Evolutionary conservation across 1,140 invertebrate genomes (phyloP), one percentile per base, ranked within the genome.

Genomic region (Chironomus tepperi): DNA sequence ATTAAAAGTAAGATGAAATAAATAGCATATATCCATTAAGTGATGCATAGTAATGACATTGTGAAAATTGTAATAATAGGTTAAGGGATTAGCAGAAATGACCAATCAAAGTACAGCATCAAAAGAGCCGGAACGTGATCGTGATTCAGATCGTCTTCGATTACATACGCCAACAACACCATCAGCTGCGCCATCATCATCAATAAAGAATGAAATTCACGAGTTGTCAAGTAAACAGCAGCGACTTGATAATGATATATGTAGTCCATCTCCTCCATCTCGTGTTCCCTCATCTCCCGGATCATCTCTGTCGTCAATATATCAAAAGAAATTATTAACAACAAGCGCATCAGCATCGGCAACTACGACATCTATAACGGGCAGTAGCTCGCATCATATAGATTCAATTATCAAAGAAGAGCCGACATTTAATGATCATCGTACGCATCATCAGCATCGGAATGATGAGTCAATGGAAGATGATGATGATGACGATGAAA

Each of bases 11-110:
- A 79, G 75, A 74, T 12, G 16, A 7, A 42, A 19, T 12, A 64
- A 7, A 67, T 5, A 21, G 3, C n/a, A 5, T 10, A 42, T 75
- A 43, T 21, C 0, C n/a, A 73, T 19, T 57, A 65, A 34, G 24
- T 34, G 24, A 34, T 64, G 16, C n/a, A 19, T n/a, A 64, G 18
- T 9, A 74, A 65, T 64, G 24, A 64, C 24, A 34, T 34, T 34
- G 24, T 74, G 16, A 16, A n/a, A n/a, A 16, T 19, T 47, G 75
- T 43, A 72, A 75, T 79, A 77, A 73, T 76, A 88, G 85, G 90
- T 93, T 75, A 93, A 95, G 85, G 94, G 94, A 79, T 86, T 97
- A 79, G 93, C 93, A 82, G 94, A 96, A 85, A 95, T 94, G 91
- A 94, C 91, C 78, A 91, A 91, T 81, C 85, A 91, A 82, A 90